Evolutionary conservation across 2,888 invertebrate genomes (phyloP), one percentile per base, ranked within the genome.

Genomic region (Acronicta alni): DNA sequence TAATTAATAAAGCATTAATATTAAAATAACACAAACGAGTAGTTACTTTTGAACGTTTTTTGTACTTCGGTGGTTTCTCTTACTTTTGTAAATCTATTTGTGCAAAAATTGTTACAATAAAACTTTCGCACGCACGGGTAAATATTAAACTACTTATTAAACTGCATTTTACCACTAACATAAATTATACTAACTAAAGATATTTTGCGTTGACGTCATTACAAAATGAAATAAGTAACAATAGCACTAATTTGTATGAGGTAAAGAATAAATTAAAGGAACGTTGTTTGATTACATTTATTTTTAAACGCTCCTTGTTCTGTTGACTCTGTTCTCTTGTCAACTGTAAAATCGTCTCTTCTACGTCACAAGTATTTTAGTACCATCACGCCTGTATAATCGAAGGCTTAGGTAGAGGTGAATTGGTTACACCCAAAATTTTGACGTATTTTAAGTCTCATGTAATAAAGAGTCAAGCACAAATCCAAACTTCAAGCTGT

Each of bases 151-250:
- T 42, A 12, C 23, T 15, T 41, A 38, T 18, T n/a, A n/a, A 18
- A 41, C 9, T 32, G 20, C 30, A 47, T 8, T 35, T 16, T 16
- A 35, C 30, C 35, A 17, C 12, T 60, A 30, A 30, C 3, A 39
- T n/a, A 47, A 26, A 43, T 55, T 15, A 30, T 45, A 32, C 4
- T 5, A 39, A 46, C 9, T 37, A 12, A 48, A n/a, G 12, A 39
- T 39, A 46, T 30, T n/a, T n/a, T 37, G n/a, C 17, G 37, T 16
- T 46, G 35, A 68, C 64, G 49, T 57, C 64, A 64, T 39, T n/a
- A 52, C 37, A 42, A 32, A 48, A 49, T 45, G 5, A 20, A 20
- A 15, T n/a, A 17, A 12, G 2, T 16, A 15, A 52, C 20, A 56
- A 62, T 12, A 18, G 9, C 4, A 35, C 14, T 9, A 15, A 41